Evolutionary conservation across 1,140 invertebrate genomes (phyloP).

Genomic region (Drosophila quadrilineata): DNA sequence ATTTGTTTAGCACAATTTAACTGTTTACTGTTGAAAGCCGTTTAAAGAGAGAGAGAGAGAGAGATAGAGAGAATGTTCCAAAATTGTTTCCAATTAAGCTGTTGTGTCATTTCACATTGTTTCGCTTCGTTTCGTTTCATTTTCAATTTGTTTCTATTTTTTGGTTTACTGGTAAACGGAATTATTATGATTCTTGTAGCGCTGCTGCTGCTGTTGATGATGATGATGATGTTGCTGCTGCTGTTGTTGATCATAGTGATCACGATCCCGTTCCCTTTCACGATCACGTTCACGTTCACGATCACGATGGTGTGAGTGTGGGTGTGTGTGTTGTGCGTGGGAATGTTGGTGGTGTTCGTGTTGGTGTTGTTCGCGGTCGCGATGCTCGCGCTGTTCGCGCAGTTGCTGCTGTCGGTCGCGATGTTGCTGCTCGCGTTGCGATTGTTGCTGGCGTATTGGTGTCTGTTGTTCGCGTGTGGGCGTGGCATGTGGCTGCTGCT

Average conservation of each 20-base stretch:
- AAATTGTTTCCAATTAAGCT: constrained; percentile 50
- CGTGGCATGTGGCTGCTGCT: constrained; percentile 50
- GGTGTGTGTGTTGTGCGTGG: constrained; percentile 18
- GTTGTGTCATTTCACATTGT: constrained; percentile 47
- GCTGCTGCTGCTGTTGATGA: constrained; percentile 50
- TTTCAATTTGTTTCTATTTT: constrained; percentile 32
- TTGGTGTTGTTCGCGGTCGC: constrained; percentile 43
- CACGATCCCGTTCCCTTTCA: constrained; percentile 3
- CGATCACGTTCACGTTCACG: no score
- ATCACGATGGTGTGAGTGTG: constrained; percentile 29
- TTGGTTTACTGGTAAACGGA: constrained; percentile 79
- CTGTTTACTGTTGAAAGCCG: constrained; percentile 70
- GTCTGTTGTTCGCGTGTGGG: constrained; percentile 49
- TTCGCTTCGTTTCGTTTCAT: constrained; percentile 24
- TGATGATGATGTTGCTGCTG: constrained; percentile 30
- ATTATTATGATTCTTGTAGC: constrained; percentile 79
- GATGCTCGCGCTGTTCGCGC: constrained; percentile 42
- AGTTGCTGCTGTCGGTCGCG: constrained; percentile 45
- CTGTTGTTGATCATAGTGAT: constrained; percentile 37
- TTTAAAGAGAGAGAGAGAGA: no score
- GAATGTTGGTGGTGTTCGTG: constrained; percentile 45
- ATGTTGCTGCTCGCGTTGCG: constrained; percentile 38
- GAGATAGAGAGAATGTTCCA: constrained; percentile 68
- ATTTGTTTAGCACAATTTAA: constrained; percentile 74
- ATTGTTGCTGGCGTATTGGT: constrained; percentile 48